These are phyloP conservation scores for Drosophila tropicalis DNA, from an alignment of 1,140 invertebrate species.

Conservation along the genomic window DNA sequence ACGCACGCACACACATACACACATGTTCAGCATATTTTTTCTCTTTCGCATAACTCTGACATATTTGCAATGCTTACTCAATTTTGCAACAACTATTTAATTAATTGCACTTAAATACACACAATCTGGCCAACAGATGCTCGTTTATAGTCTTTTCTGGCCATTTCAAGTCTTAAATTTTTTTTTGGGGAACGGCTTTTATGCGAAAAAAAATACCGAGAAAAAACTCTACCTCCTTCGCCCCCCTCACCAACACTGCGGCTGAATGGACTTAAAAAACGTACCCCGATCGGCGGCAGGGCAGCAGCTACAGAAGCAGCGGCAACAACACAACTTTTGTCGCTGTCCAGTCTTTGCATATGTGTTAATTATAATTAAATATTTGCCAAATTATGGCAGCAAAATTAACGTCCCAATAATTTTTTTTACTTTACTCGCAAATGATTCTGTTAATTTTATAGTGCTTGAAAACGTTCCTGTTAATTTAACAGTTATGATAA, in stretches of 20 bases:
- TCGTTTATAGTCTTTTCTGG: conserved; percentile 29
- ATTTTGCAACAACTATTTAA: conserved; percentile 42
- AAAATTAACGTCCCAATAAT: conserved; percentile 11
- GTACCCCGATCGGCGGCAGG: conserved; percentile 72
- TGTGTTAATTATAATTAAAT: conserved; percentile 18
- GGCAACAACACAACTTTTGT: conserved; percentile 73
- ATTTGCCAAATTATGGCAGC: conserved; percentile 8
- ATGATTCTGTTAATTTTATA: conserved; percentile 1
- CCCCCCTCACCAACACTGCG: conserved; percentile 10
- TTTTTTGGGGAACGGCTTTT: conserved; percentile 58
- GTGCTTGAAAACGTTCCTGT: background rate
- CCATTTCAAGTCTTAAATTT: conserved; percentile 55
- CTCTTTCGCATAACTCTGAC: conserved; percentile 65
- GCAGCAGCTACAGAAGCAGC: conserved; percentile 66
- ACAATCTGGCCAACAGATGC: conserved; percentile 53
- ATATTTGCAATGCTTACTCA: conserved; percentile 51
- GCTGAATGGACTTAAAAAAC: conserved; percentile 37
- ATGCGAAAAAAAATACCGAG: conserved; percentile 62
- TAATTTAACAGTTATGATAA: background rate
- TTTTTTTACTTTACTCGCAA: conserved; percentile 9
- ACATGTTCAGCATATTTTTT: conserved; percentile 63
- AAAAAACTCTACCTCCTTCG: conserved; percentile 55
- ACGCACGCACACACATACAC: conserved; percentile 51
- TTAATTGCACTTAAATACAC: conserved; percentile 43
- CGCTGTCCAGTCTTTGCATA: conserved; percentile 70